Evolutionary conservation across 1,140 invertebrate species (phyloP).

Genomic region (Triops cancriformis): DNA sequence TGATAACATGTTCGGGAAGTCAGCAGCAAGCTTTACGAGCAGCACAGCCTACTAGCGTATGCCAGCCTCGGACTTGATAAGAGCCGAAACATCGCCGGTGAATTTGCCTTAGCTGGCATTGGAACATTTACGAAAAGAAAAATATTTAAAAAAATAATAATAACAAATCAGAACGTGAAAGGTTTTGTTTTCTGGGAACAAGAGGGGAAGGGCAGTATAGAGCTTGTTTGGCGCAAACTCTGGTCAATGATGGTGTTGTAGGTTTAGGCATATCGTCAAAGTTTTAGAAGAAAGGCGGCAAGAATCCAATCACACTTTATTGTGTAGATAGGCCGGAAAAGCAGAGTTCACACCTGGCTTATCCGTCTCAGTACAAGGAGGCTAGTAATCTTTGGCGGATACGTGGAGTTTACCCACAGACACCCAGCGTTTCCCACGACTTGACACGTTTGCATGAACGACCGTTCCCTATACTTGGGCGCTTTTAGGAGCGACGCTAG

Average conservation of each 20-base stretch:
- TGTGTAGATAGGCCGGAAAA: not conserved
- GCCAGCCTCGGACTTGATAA: not conserved
- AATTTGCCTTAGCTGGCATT: not conserved
- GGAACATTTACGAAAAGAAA: not conserved
- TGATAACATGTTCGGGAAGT: not conserved
- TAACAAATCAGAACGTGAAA: too few relatives aligned
- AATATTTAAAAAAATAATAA: too few relatives aligned
- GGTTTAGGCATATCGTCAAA: not conserved
- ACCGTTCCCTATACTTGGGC: not conserved
- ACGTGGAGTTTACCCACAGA: not conserved
- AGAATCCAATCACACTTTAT: not conserved
- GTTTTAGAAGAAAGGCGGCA: not conserved
- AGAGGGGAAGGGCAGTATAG: too few relatives aligned
- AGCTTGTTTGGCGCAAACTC: too few relatives aligned
- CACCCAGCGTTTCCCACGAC: not conserved
- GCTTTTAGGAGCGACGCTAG: not conserved
- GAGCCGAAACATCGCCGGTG: not conserved
- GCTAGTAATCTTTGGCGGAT: conserved; percentile 8
- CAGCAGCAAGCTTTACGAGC: not conserved
- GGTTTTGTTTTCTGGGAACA: not conserved
- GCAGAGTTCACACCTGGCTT: not conserved
- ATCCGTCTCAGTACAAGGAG: not conserved
- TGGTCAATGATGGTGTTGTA: too few relatives aligned
- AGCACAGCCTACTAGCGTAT: not conserved
- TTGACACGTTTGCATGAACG: not conserved